Conservation (phyloP, 2,797 vertebrate species). For the Tarsius wallacei region DNA sequence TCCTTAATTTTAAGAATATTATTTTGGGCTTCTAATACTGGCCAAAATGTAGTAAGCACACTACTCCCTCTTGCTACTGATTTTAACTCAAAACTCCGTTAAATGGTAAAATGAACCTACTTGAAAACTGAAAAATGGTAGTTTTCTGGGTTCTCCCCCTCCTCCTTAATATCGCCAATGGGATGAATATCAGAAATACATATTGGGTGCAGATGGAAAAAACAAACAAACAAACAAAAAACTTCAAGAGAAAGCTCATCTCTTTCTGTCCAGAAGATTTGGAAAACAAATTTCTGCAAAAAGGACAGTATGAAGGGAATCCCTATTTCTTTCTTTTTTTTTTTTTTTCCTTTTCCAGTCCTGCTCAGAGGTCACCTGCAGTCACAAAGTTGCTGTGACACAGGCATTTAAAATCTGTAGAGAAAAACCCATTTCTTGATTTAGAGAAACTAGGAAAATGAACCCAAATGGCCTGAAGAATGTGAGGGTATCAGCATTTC, state of each 20-base stretch:
- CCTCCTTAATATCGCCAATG: neutral
- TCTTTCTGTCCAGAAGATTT: neutral
- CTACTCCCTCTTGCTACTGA: neutral
- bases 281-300: neutral
- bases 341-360: neutral
- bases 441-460: neutral
- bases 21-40: neutral
- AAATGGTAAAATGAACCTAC: conserved; percentile 1
- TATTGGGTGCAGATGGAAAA: neutral
- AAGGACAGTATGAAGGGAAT: neutral
- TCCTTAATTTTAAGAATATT: neutral
- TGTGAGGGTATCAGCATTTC: neutral
- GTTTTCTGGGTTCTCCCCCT: neutral
- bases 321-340: neutral
- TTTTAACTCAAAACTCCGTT: neutral
- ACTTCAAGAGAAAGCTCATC: neutral
- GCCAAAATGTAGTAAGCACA: neutral
- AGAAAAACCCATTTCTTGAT: neutral
- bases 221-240: neutral
- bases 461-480: neutral
- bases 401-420: conserved; percentile 28
- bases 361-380: neutral
- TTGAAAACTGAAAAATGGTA: neutral
- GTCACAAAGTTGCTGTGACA: neutral
- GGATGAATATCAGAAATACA: neutral